Base-by-base conservation (phyloP, 2,113 vertebrate species). In the Gobiocypris rarus region DNA sequence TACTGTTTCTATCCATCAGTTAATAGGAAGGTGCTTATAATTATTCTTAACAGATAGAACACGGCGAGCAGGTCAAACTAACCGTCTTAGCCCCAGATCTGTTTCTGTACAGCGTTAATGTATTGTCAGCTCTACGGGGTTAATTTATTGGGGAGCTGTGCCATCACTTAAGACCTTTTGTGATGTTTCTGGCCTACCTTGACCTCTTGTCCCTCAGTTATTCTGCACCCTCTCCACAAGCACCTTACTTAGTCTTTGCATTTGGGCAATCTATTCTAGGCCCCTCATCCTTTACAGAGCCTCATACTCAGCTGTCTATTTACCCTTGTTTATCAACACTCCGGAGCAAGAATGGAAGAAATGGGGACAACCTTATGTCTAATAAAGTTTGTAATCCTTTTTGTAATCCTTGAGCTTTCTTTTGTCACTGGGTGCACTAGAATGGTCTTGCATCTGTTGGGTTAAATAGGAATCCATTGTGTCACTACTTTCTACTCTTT, bases 241-340 rank as follows among this genome's bases (percentile, higher is more conserved):
- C 65, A 48, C 73, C 79, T 79, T 83, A 85, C 80, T 80, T 85
- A 88, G 80, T 83, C 87, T 85, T 85, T 61, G 41, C 41, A 48
- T 34, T 56, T 83, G 81, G 26, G 19, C 54, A 83, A 6, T 82
- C 85, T 88, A 88, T 88, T 88, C 75, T 86, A 81, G 52, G 70
- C 85, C 41, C 69, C 76, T 71, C 43, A 58, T 83, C 65, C 69
- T 52, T 70, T 50, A 24, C 50, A 71, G 43, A 31, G 54, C 38
- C 26, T 73, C 83, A 81, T 87, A 85, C 85, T 48, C 87, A 89
- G 87, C 87, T 89, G 85, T 85, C 71, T 80, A 15, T 26, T 79
- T 54, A 71, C 77, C 61, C 34, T 63, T 52, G 26, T 38, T 61
- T 77, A 80, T 83, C 19, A 50, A 58, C 50, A 50, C 34, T 22